Evolutionary conservation across 2,797 vertebrate genomes (phyloP).

Genomic region (Diplodus sargus): DNA sequence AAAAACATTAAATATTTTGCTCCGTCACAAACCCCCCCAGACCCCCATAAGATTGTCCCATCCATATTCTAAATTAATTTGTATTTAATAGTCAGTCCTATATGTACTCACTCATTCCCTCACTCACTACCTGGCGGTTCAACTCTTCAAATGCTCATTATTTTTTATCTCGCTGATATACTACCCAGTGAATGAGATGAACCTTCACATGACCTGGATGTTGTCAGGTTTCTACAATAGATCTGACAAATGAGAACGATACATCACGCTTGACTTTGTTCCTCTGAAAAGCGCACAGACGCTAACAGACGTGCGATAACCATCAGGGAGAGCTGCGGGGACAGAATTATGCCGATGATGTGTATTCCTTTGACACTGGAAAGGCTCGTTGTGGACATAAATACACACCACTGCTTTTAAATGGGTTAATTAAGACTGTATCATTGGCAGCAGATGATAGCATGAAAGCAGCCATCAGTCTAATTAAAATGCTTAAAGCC

Average conservation of each 20-base stretch:
- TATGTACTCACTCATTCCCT: no score
- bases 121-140: background rate
- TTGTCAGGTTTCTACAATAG: conserved; percentile 13
- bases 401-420: conserved; percentile 80
- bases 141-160: no score
- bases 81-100: no score
- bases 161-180: background rate
- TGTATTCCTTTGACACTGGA: conserved; percentile 71
- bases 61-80: no score
- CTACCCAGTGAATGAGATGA: conserved; percentile 13
- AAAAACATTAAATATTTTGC: no score
- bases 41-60: no score
- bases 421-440: conserved; percentile 84
- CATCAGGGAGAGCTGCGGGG: conserved; percentile 64
- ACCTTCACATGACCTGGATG: conserved; percentile 9
- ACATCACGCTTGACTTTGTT: conserved; percentile 25
- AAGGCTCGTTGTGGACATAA: conserved; percentile 79
- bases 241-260: conserved; percentile 26
- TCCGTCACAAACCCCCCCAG: no score
- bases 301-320: conserved; percentile 58
- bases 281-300: conserved; percentile 7
- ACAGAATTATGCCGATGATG: conserved; percentile 65
- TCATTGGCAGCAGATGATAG: conserved; percentile 82
- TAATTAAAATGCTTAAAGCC: conserved; percentile 80
- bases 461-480: conserved; percentile 79